These are phyloP conservation scores for Proterorhinus semilunaris DNA, from an alignment of 2,113 vertebrate genomes.

Conservation along the genomic window DNA sequence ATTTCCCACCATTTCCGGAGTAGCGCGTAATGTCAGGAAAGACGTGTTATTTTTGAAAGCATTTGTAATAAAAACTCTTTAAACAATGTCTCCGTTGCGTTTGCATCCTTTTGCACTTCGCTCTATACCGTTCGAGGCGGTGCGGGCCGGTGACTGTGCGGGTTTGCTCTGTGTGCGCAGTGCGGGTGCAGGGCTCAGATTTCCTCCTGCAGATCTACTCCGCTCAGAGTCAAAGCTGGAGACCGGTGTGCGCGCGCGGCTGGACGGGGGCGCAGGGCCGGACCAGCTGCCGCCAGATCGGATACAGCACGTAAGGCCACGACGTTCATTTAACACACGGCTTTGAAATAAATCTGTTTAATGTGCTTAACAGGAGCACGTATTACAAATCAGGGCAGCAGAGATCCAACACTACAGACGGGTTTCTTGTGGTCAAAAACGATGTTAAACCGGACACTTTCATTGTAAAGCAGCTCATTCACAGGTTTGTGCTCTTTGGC, in stretches of 20 bases:
- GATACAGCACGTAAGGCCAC: constrained; percentile 54
- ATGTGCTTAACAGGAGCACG: constrained; percentile 41
- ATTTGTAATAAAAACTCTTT: constrained; percentile 2
- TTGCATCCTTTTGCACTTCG: background rate
- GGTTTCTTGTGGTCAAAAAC: constrained; percentile 37
- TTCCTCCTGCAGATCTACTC: constrained; percentile 67
- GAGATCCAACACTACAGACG: constrained; percentile 8
- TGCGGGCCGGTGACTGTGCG: constrained; percentile 28
- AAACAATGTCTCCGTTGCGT: background rate
- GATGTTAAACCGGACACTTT: constrained; percentile 25
- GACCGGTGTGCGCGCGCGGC: constrained; percentile 45
- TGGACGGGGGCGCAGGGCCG: constrained; percentile 49
- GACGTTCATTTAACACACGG: background rate
- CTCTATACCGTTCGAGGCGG: constrained; percentile 35
- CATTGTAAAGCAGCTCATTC: constrained; percentile 46
- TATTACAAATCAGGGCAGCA: constrained; percentile 48
- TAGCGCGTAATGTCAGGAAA: background rate
- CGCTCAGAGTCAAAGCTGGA: constrained; percentile 44
- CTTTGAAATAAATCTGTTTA: background rate
- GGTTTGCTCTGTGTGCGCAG: constrained; percentile 40
- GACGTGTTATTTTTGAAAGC: background rate
- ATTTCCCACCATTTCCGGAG: background rate
- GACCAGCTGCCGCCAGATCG: constrained; percentile 47
- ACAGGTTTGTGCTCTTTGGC: constrained; percentile 38
- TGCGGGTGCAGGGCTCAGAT: constrained; percentile 53